Evolutionary conservation across 2,888 invertebrate species (phyloP), one percentile per base, ranked within the genome.

Genomic region (Incurvaria masculella): DNA sequence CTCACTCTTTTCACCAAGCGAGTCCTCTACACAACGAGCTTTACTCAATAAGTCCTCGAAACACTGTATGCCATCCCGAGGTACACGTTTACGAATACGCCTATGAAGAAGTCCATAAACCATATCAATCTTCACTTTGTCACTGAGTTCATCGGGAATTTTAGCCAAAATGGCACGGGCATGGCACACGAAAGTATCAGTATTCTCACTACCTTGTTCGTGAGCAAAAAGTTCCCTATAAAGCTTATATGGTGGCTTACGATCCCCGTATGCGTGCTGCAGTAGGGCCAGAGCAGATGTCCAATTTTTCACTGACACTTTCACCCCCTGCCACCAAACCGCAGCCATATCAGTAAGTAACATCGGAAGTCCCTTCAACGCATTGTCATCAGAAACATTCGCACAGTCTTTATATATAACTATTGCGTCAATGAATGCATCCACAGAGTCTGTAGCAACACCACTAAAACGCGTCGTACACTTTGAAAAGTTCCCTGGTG

Each of bases 11-110:
- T 33, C 33, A 14, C 14, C 14, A 3, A 33, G 8, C 8, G 48
- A 38, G 44, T 46, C 48, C 41, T 53, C 52, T 11, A 51, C 19
- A 11, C 21, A 1, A 11, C 48, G 48, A 2, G 49, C 48, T 19
- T 46, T 50, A 14, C 21, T 26, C 3, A 50, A 19, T 10, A 48
- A 20, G 14, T 49, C 47, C 1, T 40, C 39, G 11, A 52, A 48
- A 4, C 46, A 43, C 16, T 18, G 45, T 16, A 55, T 41, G 19
- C 58, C 57, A 56, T 60, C 60, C 45, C 60, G 56, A 41, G 48
- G 51, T 42, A 51, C 49, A 44, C 56, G 48, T 40, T 55, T 47
- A 21, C 48, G 51, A 19, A 53, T 50, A 18, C 51, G 44, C n/a
- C 40, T 48, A 41, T 52, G 42, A 11, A 54, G 45, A 14, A 51